Evolutionary conservation across 2,888 invertebrate species (phyloP).

Genomic region (Drosophila quinaria): DNA sequence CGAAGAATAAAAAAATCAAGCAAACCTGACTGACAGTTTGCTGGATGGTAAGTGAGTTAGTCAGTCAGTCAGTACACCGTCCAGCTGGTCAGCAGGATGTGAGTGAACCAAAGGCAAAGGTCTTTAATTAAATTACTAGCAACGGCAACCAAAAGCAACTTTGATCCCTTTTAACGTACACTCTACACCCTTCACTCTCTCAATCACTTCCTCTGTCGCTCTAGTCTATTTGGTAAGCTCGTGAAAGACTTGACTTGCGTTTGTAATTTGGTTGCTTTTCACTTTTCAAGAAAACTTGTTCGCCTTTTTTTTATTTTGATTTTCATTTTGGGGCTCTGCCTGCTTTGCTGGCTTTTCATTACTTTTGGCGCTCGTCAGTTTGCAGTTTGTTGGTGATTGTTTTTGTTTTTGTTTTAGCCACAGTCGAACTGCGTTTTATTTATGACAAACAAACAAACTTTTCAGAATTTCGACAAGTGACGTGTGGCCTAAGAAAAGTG

Average conservation of each 20-base stretch:
- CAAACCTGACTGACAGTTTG: slow-evolving; percentile 18
- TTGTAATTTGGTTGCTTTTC: slow-evolving; percentile 74
- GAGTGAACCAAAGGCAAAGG: slow-evolving; percentile 62
- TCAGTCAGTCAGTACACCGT: slow-evolving; percentile 25
- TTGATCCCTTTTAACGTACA: slow-evolving; percentile 75
- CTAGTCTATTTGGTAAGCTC: slow-evolving; percentile 39
- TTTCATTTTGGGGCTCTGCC: slow-evolving; percentile 7
- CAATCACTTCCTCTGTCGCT: slow-evolving; percentile 4
- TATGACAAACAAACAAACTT: slow-evolving; percentile 80
- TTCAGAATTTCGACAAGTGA: slow-evolving; percentile 64
- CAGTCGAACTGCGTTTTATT: slow-evolving; percentile 54
- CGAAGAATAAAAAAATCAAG: slow-evolving; percentile 31
- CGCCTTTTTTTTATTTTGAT: slow-evolving; percentile 9
- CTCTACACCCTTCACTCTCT: slow-evolving; percentile 20
- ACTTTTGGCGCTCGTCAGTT: slow-evolving; percentile 59
- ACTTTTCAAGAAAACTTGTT: slow-evolving; percentile 57
- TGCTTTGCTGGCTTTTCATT: slow-evolving; percentile 67
- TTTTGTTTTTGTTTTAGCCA: slow-evolving; percentile 31
- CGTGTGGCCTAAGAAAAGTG: slow-evolving; percentile 72
- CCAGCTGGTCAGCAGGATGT: slow-evolving; percentile 12
- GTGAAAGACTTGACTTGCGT: slow-evolving; percentile 70
- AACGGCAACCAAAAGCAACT: slow-evolving; percentile 72
- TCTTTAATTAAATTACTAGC: slow-evolving; percentile 79
- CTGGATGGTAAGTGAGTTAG: slow-evolving; percentile 46
- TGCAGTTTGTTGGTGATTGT: slow-evolving; percentile 51